phyloP scores from a whole-genome alignment of 2,797 vertebrate genomes.

The Siniperca undulata region DNA sequence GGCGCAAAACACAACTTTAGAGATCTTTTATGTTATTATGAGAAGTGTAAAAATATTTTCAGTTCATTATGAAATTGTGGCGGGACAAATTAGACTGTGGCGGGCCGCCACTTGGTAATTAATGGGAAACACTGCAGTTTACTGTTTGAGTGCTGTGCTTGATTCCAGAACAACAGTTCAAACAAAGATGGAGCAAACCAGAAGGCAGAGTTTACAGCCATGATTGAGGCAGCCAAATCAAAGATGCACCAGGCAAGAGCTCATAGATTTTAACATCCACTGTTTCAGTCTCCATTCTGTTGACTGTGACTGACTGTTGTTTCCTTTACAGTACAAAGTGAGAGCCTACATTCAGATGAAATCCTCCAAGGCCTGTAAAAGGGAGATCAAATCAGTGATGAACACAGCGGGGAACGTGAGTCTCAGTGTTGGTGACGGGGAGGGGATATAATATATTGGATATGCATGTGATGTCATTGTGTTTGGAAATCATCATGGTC shows the following conservation, averaged over 20 bases:
- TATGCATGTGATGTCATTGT: too few species aligned
- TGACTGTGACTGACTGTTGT: slow-evolving; percentile 6
- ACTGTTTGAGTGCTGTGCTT: slow-evolving; percentile 10
- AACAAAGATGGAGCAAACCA: slow-evolving; percentile 91
- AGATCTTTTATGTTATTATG: too few species aligned
- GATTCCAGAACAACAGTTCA: slow-evolving; percentile 86
- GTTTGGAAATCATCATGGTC: not conserved
- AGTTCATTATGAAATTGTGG: too few species aligned
- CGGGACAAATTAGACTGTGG: too few species aligned
- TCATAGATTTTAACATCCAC: not conserved
- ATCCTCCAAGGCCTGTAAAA: slow-evolving; percentile 98
- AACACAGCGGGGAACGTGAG: slow-evolving; percentile 99
- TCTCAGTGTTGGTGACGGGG: slow-evolving; percentile 35
- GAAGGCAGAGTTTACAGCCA: slow-evolving; percentile 90
- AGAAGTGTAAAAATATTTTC: too few species aligned
- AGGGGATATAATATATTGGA: not conserved
- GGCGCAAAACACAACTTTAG: too few species aligned
- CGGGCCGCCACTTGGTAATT: too few species aligned
- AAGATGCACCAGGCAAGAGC: slow-evolving; percentile 94
- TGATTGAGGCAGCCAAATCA: slow-evolving; percentile 94
- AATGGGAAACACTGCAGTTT: not conserved
- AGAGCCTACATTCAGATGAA: slow-evolving; percentile 99
- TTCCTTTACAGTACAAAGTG: slow-evolving; percentile 92
- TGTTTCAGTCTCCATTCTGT: not conserved
- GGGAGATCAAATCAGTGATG: slow-evolving; percentile 99